A percentile compares a stretch with the other conserved stretches of the same genome.
phyloP scores from a whole-genome alignment of 2,797 vertebrate species.

The Lagocephalus sceleratus region DNA sequence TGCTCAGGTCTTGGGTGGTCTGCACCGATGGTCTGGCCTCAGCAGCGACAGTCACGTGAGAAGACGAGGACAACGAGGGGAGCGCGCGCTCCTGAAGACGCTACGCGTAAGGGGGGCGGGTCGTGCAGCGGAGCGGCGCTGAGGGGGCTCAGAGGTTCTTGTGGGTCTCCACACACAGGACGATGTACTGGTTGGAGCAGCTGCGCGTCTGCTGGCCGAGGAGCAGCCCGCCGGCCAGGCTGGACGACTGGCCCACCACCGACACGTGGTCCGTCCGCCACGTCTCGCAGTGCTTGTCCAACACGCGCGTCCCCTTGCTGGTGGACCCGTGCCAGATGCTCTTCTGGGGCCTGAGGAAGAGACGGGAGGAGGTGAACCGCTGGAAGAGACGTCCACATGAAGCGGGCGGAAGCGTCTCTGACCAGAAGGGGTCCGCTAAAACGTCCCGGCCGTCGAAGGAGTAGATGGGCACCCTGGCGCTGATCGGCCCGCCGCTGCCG shows the following conservation, averaged over 20 bases:
- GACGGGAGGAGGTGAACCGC: background rate
- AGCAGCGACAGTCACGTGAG: background rate
- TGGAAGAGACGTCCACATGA: too few species aligned
- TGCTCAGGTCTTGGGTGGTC: constrained; percentile 5
- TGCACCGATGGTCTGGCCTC: constrained; percentile 1
- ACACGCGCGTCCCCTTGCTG: constrained; percentile 76
- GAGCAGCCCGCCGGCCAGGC: constrained; percentile 81
- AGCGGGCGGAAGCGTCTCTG: constrained; percentile 45
- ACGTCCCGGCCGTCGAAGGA: constrained; percentile 93
- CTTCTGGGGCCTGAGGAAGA: constrained; percentile 84
- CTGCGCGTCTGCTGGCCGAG: constrained; percentile 88
- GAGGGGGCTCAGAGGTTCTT: constrained; percentile 49
- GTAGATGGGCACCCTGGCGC: constrained; percentile 84
- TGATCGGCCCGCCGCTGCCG: constrained; percentile 76
- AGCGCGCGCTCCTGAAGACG: constrained; percentile 19
- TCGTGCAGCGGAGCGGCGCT: constrained; percentile 23
- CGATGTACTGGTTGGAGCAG: constrained; percentile 86
- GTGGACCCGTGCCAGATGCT: constrained; percentile 92
- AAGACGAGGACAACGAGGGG: background rate
- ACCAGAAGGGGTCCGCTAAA: constrained; percentile 91
- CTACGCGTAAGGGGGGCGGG: constrained; percentile 33
- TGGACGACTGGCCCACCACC: constrained; percentile 86
- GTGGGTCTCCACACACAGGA: constrained; percentile 91
- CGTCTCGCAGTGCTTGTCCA: constrained; percentile 89
- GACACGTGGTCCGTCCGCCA: constrained; percentile 83